Evolutionary conservation across 2,888 invertebrate genomes (phyloP), one percentile per base, ranked within the genome.

Genomic region (Tinea pellionella): DNA sequence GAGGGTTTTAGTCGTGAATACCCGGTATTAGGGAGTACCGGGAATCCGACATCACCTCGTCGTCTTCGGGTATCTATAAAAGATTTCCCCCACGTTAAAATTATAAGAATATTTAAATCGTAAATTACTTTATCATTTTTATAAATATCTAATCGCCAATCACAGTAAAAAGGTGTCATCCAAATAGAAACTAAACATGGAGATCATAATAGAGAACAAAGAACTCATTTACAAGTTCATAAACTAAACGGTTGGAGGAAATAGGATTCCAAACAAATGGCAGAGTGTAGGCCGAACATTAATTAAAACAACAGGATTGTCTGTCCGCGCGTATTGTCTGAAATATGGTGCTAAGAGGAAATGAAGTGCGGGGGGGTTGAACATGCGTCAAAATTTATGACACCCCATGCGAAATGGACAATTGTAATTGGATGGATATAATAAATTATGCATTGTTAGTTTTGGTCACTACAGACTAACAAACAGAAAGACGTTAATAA

Each of bases 271-370:
- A 29, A 47, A 47, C 29, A 59, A 47, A 59, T 59, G 43, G 51
- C 47, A 41, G 7, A 41, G 59, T 37, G 61, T 59, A 51, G 59
- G 53, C 59, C 19, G 61, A 59, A 37, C 61, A 61, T 60, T 61
- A 61, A 57, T 61, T 61, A 61, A 61, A 60, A 58, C 60, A 61
- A 61, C 57, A 60, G 60, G 59, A 18, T 47, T 47, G 61, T 60
- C 61, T 47, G 61, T 60, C 60, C 18, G 61, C 42, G 6, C 57
- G 57, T 18, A 51, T 24, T n/a, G 18, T 59, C 58, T 61, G 61
- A 60, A 57, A 56, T 61, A 61, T 61, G 60, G 56, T 11, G 19
- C 1, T 13, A 13, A 42, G 61, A 61, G 61, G 59, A 61, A 61
- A 61, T 61, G 51, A 53, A 15, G 9, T 19, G 16, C 24, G 53